Base-by-base conservation (phyloP, 1,140 invertebrate genomes). In the Lepidotrigona ventralis region DNA sequence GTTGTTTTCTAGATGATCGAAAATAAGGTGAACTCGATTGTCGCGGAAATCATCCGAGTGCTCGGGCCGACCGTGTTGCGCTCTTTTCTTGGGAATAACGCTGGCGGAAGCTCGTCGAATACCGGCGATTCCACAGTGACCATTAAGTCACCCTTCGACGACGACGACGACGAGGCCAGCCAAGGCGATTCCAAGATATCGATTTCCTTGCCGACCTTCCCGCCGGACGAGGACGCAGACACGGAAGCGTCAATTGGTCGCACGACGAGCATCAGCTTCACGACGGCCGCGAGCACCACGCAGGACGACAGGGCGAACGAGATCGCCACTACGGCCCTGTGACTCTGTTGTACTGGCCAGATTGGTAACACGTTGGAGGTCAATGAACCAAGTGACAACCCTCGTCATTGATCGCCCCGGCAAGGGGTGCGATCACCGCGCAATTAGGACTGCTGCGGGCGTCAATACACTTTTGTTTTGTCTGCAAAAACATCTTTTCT, bases 1-100 rank as follows among this genome's bases (percentile, higher is more conserved):
- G 23, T 92, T 92, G 85, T 93, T 94, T 96, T 96, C 91, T 97
- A 97, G 97, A 96, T 97, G 94, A 95, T 97, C 94, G 96, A 97
- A 95, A 94, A 96, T 92, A 97, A 96, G 94, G 96, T 97, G 92
- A 96, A 97, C 94, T 93, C 95, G 92, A 95, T 97, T 91, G 95
- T 96, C 84, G 94, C 96, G 89, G 94, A 96, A 90, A 90, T 97
- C 87, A 95, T 97, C 91, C 95, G 95, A 86, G 93, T 95, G 51
- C 94, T 97, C 89, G 96, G 96, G 19, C 96, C 96, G 26, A 94
- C 95, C 60, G 90, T 97, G 46, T 94, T 97, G 74, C 94, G 95
- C 51, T 94, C 93, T 82, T 93, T 95, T 83, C 92, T 96, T 63
- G 95, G 95, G 60, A 92, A 93, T 54, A 94, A 64, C n/a, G 14